Base-by-base conservation (phyloP, 2,888 invertebrate species). In the Caenorhabditis zanzibari region DNA sequence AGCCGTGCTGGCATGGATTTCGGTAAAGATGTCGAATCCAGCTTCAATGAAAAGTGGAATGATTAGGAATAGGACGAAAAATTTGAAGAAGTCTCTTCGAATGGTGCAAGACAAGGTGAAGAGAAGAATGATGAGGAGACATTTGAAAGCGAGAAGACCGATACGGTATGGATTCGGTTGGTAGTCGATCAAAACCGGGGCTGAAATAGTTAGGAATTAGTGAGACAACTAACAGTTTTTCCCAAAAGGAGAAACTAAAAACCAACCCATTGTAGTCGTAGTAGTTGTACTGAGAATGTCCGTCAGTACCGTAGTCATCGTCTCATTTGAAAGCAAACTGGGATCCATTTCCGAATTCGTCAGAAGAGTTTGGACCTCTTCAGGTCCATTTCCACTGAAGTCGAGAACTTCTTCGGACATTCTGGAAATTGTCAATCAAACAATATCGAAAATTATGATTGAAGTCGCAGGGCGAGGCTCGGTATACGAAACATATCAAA, bases 21-120 rank as follows among this genome's bases (percentile, higher is more conserved):
- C 87, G 2, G 87, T 87, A 79, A 82, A 87, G 41, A 87, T 75
- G 52, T 87, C 87, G 44, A 85, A 85, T 24, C 81, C 87, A 32
- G 82, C 73, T 58, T 87, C 87, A 24, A 85, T 69, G 44, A 87
- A 82, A 2, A 87, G 76, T 22, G 87, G 87, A 32, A 85, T 38
- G 14, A 84, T 47, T 6, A 87, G 56, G 47, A 84, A 80, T 7
- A 85, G 26, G 7, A 82, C 85, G 54, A 87, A 85, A 38, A 74
- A 75, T 44, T 85, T 85, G 58, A 87, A 68, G 79, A 79, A 87
- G 47, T 87, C 87, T 24, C 84, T 44, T n/a, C 85, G 77, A 44
- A 85, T 82, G 0, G 82, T 83, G 66, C 80, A 80, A 0, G 85
- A 76, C 0, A 87, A 19, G 6, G 76, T 76, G 76, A 82, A 64